These are phyloP conservation scores for Aradus depressus DNA, from an alignment of 2,888 invertebrate genomes.

Conservation along the genomic window DNA sequence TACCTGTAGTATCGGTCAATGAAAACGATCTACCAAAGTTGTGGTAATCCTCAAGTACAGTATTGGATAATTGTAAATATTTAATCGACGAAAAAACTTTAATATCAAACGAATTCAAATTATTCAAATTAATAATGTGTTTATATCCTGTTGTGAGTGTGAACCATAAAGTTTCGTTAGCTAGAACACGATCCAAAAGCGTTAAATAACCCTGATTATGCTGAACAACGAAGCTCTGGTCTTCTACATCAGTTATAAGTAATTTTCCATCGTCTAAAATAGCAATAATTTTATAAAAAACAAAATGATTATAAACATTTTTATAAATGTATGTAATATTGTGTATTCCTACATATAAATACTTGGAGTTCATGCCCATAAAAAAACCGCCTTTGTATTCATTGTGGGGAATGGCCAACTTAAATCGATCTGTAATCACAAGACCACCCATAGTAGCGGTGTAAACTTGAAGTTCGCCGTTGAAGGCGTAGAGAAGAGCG, in stretches of 20 bases:
- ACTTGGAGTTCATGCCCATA: slow-evolving; percentile 6
- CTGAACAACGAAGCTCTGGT: background rate
- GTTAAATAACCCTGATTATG: background rate
- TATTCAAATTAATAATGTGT: slow-evolving; percentile 8
- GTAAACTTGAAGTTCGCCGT: no score
- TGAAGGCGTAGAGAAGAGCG: no score
- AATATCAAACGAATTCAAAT: background rate
- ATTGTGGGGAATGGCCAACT: no score
- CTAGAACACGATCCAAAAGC: slow-evolving; percentile 1
- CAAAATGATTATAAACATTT: background rate
- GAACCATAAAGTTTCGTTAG: slow-evolving; percentile 6
- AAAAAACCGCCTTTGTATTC: no score
- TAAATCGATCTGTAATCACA: no score
- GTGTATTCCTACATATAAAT: slow-evolving; percentile 4
- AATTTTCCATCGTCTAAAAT: background rate
- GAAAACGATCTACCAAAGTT: no score
- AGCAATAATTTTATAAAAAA: background rate
- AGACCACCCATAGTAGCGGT: no score
- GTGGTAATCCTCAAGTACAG: slow-evolving; percentile 3
- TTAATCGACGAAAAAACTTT: background rate
- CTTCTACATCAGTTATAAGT: background rate
- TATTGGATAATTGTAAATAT: background rate
- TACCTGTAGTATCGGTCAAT: no score
- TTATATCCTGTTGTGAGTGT: background rate
- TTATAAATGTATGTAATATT: slow-evolving; percentile 6